Evolutionary conservation across 2,888 invertebrate genomes (phyloP), one percentile per base, ranked within the genome.

Genomic region (Andricus quercusramuli): DNA sequence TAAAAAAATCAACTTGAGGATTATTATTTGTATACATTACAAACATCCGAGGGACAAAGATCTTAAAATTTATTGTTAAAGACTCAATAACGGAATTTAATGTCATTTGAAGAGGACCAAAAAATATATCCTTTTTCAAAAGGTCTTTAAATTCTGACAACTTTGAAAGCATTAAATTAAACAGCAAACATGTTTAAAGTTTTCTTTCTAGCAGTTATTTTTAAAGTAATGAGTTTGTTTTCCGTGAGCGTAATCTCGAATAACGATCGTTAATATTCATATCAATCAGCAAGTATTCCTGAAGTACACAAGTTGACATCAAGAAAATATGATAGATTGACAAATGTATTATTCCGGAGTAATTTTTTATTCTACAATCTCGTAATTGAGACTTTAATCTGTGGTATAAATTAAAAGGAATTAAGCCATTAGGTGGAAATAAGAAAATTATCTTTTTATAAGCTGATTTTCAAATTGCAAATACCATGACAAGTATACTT

Each of bases 211-310:
- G 64, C 29, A 64, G 15, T 64, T 29, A 64, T 64, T 64, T 22
- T 64, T 17, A 29, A 6, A 29, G 64, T 64, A 64, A 64, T 64
- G 25, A 29, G 29, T 64, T 64, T 64, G 64, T 64, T 64, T 64
- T 64, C 29, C 15, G 1, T 8, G 29, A 64, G 29, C 25, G 15
- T 64, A 17, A 29, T 29, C 64, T 64, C 22, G 1, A 64, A 64
- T 29, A 64, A 29, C 17, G 29, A 25, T 64, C 64, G 29, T 29
- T 64, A 29, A 29, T 64, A 64, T 64, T 17, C 29, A 64, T 64
- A 29, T 29, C 29, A 64, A 64, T 64, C 13, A 29, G 64, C 15
- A 64, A 17, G 17, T 11, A 29, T 29, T 29, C 6, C 25, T 29
- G 13, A 64, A 64, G 17, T 59, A 22, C 22, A 59, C 59, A 59